Evolutionary conservation across 2,888 invertebrate genomes (phyloP), one percentile per base, ranked within the genome.

Genomic region (Stomorhina lunata): DNA sequence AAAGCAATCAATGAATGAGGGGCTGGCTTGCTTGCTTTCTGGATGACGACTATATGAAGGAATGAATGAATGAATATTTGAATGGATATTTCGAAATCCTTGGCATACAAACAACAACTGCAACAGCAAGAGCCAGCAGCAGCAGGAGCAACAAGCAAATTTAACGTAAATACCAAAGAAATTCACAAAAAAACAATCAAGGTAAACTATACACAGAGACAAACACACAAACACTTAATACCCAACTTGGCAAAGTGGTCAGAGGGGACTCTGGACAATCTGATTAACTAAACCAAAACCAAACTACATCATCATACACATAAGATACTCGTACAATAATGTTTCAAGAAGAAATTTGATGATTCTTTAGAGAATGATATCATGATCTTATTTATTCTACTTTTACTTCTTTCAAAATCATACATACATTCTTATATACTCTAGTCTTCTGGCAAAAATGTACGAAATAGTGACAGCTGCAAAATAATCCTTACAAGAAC

Each of bases 401-500:
- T 77, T 77, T 77, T 77, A 69, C 68, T 69, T 69, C 59, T 76
- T 32, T 32, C n/a, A n/a, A n/a, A n/a, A n/a, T n/a, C n/a, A n/a
- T n/a, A n/a, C n/a, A n/a, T n/a, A n/a, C n/a, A n/a, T n/a, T n/a
- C n/a, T n/a, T 32, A 32, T 43, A 43, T 17, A 43, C 43, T 20
- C 59, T 15, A 27, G 15, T 17, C 15, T 22, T 32, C 61, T 61
- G 68, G 25, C 69, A 61, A 69, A 50, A 69, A 40, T 43, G 29
- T 69, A 63, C 69, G 53, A 87, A 88, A 88, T 84, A 88, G 85
- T 87, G 88, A 88, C 89, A 89, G 89, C 89, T 89, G 89, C 89
- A 89, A 89, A 87, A 86, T 87, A 81, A 69, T 78, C 77, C 72
- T 80, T 80, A 73, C 66, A 80, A 68, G 50, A 73, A 66, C 59